These are phyloP conservation scores for Clivina fossor DNA, from an alignment of 2,888 invertebrate species.

Conservation along the genomic window DNA sequence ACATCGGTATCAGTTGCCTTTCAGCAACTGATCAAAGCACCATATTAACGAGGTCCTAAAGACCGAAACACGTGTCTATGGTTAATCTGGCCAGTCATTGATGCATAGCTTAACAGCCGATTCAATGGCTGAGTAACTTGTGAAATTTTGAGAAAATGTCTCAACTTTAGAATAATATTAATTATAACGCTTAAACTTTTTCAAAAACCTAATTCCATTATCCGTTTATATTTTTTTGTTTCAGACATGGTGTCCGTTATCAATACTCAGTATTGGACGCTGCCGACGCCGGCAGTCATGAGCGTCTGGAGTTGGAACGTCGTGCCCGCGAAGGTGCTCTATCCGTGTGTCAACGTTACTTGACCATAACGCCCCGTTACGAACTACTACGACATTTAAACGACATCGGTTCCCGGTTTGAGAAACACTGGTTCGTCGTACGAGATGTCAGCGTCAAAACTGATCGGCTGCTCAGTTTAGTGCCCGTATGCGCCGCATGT, in stretches of 20 bases:
- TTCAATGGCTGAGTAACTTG: too few species aligned
- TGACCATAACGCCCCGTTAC: conserved; percentile 70
- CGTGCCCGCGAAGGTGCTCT: conserved; percentile 67
- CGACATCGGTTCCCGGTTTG: conserved; percentile 79
- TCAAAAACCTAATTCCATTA: too few species aligned
- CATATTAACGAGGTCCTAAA: too few species aligned
- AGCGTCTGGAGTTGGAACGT: conserved; percentile 66
- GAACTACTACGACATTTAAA: conserved; percentile 77
- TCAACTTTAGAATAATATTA: too few species aligned
- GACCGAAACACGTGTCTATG: too few species aligned
- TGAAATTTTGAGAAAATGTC: too few species aligned
- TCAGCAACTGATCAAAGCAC: too few species aligned
- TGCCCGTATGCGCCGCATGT: conserved; percentile 65
- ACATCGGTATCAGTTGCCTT: too few species aligned
- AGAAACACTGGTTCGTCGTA: conserved; percentile 90
- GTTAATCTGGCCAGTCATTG: too few species aligned
- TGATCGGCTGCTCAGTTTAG: conserved; percentile 74
- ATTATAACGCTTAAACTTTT: too few species aligned
- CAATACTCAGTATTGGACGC: conserved; percentile 69
- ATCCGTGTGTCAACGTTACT: conserved; percentile 65
- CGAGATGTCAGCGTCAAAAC: conserved; percentile 79
- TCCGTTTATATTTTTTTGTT: conserved; percentile 62
- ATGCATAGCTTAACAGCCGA: too few species aligned
- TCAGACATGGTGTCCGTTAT: conserved; percentile 58
- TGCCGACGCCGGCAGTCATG: conserved; percentile 58